Percentiles rank a stretch among this genome's conserved stretches.
Conservation (phyloP, 2,797 vertebrate genomes). For the Scyliorhinus canicula region DNA sequence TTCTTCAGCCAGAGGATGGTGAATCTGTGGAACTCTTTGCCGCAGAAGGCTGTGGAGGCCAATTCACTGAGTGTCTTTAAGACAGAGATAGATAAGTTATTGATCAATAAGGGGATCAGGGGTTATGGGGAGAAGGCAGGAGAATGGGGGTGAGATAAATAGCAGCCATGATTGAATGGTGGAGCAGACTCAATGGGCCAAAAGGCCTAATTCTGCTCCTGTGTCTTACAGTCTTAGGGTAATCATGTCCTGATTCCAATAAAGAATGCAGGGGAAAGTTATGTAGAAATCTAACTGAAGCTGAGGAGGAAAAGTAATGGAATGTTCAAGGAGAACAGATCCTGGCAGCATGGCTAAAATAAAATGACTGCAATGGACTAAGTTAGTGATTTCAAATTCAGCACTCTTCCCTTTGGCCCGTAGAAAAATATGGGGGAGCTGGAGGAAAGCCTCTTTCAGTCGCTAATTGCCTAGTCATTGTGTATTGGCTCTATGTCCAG, state of each 20-base stretch:
- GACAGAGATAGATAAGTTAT: no score
- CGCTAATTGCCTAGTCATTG: background rate
- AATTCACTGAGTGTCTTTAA: no score
- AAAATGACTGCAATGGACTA: background rate
- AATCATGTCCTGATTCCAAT: background rate
- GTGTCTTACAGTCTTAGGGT: no score
- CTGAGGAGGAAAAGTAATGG: background rate
- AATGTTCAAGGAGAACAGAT: background rate
- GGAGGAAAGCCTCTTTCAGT: background rate
- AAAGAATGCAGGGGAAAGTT: background rate
- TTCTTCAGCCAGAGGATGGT: no score
- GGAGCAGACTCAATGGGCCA: no score
- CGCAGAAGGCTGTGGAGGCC: no score
- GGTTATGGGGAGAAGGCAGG: no score
- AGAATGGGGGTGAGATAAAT: no score
- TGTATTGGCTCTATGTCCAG: background rate
- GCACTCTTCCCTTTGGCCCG: background rate
- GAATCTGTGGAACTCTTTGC: no score
- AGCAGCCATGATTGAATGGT: no score
- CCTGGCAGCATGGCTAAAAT: background rate
- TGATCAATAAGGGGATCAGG: no score
- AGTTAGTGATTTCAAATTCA: background rate
- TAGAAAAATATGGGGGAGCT: background rate
- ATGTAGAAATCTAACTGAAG: background rate
- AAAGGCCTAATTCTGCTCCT: no score